These are phyloP conservation scores for Monoplex corrugatus DNA, from an alignment of 2,888 invertebrate genomes.

Conservation along the genomic window DNA sequence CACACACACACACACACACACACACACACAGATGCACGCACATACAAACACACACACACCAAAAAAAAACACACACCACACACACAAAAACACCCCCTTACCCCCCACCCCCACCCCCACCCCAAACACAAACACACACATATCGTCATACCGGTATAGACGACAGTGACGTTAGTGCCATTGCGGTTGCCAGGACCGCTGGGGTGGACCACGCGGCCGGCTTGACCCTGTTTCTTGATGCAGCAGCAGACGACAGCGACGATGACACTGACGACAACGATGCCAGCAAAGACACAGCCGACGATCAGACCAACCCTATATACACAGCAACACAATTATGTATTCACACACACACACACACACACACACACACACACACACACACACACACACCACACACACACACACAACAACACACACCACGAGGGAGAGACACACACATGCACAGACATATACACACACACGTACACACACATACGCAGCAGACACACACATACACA, in stretches of 20 bases:
- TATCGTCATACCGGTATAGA: neutral
- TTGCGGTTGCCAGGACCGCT: neutral
- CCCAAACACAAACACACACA: too few species aligned
- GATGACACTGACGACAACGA: neutral
- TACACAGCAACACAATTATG: neutral
- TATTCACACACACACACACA: slow-evolving; percentile 5
- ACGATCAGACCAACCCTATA: neutral
- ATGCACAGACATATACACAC: neutral
- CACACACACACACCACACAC: neutral
- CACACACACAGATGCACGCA: too few species aligned
- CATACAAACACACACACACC: too few species aligned
- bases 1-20: too few species aligned
- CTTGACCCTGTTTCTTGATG: slow-evolving; percentile 7
- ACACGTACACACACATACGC: neutral
- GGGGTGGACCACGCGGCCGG: slow-evolving; percentile 31
- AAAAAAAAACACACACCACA: too few species aligned
- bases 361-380: neutral
- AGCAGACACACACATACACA: neutral
- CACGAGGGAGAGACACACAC: neutral
- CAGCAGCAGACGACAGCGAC: slow-evolving; percentile 36
- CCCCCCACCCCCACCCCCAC: neutral
- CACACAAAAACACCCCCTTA: too few species aligned
- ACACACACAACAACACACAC: too few species aligned
- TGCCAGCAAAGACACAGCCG: slow-evolving; percentile 10
- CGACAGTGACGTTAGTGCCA: neutral